phyloP scores from a whole-genome alignment of 2,888 invertebrate genomes.

The Agriotes lineatus region DNA sequence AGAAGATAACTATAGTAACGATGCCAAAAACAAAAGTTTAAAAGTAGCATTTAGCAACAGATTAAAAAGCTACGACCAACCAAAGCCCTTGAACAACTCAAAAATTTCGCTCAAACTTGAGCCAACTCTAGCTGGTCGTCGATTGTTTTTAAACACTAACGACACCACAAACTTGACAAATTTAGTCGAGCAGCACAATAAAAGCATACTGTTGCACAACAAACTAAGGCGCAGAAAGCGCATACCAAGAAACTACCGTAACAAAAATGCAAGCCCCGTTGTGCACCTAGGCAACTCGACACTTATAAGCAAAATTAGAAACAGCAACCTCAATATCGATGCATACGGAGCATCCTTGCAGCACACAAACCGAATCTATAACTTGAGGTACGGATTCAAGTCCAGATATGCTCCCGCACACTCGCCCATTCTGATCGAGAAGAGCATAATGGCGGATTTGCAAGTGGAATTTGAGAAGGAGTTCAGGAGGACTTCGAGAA shows the following conservation, averaged over 20 bases:
- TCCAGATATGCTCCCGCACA: slow-evolving; percentile 67
- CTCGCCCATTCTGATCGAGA: slow-evolving; percentile 76
- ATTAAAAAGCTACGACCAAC: too few species aligned
- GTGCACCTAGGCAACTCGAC: slow-evolving; percentile 3
- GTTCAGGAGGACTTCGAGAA: slow-evolving; percentile 74
- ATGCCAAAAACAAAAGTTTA: too few species aligned
- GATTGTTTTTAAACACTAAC: not conserved
- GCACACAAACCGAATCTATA: slow-evolving; percentile 66
- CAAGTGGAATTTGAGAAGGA: slow-evolving; percentile 74
- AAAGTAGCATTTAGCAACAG: too few species aligned
- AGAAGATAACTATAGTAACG: too few species aligned
- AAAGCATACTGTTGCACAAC: slow-evolving; percentile 12
- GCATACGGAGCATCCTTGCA: slow-evolving; percentile 61
- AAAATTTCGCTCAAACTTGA: not conserved
- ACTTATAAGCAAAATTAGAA: not conserved
- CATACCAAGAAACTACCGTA: not conserved
- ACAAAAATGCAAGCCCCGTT: not conserved
- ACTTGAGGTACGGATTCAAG: slow-evolving; percentile 77
- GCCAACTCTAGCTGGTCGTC: not conserved
- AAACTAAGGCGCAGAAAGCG: slow-evolving; percentile 17
- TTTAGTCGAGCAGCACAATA: slow-evolving; percentile 65
- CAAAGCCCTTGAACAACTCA: not conserved
- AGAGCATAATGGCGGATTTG: slow-evolving; percentile 72
- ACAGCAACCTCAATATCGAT: slow-evolving; percentile 42
- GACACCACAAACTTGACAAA: slow-evolving; percentile 68